Evolutionary conservation across 2,888 invertebrate genomes (phyloP).

Genomic region (Ariolimax columbianus): DNA sequence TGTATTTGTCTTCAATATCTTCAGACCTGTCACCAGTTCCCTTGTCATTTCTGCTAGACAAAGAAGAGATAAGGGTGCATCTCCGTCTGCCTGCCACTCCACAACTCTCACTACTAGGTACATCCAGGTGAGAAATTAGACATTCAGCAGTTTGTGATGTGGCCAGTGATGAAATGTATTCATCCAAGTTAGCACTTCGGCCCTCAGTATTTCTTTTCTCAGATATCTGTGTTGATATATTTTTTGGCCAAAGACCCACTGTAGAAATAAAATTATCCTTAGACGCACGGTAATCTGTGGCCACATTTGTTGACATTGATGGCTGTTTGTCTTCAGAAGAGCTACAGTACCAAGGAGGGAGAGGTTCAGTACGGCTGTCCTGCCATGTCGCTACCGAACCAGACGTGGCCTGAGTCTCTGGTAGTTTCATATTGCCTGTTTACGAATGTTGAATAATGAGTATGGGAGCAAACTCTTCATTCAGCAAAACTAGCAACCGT

Average conservation of each 20-base stretch:
- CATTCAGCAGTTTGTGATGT: constrained; percentile 68
- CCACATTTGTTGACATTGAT: constrained; percentile 27
- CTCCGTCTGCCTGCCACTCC: not conserved
- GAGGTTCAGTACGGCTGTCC: not conserved
- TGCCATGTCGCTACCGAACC: not conserved
- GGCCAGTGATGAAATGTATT: constrained; percentile 61
- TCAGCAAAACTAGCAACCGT: constrained; percentile 66
- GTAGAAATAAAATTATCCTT: constrained; percentile 52
- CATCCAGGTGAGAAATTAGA: constrained; percentile 71
- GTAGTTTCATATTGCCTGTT: constrained; percentile 56
- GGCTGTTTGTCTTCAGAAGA: not conserved
- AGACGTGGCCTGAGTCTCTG: not conserved
- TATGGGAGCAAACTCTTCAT: constrained; percentile 67
- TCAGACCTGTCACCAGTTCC: constrained; percentile 42
- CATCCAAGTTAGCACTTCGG: constrained; percentile 65
- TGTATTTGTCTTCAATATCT: not conserved
- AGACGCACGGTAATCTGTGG: constrained; percentile 47
- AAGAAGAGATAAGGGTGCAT: not conserved
- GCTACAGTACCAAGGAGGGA: not conserved
- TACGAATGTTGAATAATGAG: constrained; percentile 61
- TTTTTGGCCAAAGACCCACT: constrained; percentile 63
- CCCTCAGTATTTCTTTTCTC: constrained; percentile 54
- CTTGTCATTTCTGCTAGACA: not conserved
- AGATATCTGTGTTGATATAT: constrained; percentile 62
- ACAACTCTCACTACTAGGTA: constrained; percentile 50